phyloP scores from a whole-genome alignment of 1,140 invertebrate genomes.

The Nilaparvata lugens region DNA sequence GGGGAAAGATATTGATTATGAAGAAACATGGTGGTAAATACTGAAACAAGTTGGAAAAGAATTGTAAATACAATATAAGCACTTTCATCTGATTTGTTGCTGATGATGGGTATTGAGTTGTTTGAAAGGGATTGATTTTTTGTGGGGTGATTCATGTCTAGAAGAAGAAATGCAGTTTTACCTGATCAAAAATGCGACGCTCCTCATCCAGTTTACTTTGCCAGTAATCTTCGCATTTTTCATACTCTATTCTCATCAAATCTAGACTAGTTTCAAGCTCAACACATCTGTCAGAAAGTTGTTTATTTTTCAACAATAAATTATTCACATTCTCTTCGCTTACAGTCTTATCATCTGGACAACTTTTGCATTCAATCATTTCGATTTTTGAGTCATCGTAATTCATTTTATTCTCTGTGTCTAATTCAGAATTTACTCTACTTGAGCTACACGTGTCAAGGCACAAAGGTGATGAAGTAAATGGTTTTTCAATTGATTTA shows the following conservation, averaged over 20 bases:
- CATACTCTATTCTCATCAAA: conserved; percentile 61
- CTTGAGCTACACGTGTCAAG: not conserved
- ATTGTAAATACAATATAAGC: no score
- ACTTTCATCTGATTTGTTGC: no score
- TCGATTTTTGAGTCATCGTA: not conserved
- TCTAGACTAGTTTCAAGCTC: conserved; percentile 64
- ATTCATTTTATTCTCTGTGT: not conserved
- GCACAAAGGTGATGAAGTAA: not conserved
- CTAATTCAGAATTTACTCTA: not conserved
- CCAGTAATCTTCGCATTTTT: conserved; percentile 81
- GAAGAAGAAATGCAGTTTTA: no score
- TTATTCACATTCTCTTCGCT: conserved; percentile 8
- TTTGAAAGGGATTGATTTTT: no score
- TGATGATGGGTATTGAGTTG: no score
- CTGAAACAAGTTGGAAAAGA: no score
- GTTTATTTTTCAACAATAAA: conserved; percentile 37
- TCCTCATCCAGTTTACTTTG: conserved; percentile 66
- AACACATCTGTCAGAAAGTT: conserved; percentile 44
- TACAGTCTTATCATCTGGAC: conserved; percentile 5
- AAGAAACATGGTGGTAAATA: no score
- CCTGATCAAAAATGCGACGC: conserved; percentile 55
- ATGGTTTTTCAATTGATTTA: no score
- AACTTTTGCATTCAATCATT: not conserved
- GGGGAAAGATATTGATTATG: no score
- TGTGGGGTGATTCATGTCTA: no score